Evolutionary conservation across 2,888 invertebrate genomes (phyloP), one percentile per base, ranked within the genome.

Genomic region (Apocheima hispidaria): DNA sequence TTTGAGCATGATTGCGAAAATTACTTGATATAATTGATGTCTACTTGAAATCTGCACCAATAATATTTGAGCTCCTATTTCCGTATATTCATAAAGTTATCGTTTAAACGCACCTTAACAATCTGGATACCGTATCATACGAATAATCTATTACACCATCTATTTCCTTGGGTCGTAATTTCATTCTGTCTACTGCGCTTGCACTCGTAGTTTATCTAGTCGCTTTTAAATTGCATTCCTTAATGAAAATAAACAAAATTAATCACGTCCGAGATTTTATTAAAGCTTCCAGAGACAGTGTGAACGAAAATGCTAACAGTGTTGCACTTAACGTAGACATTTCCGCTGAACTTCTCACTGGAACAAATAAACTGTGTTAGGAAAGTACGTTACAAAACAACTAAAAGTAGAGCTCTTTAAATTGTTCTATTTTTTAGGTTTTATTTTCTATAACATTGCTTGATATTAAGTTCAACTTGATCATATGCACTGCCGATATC

Each of bases 211-310:
- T 36, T 49, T 14, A 35, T 35, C 6, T n/a, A 6, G 35, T 49
- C 20, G 46, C 30, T 48, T 30, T 12, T 35, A 35, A 49, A 49
- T 49, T 35, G 35, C 35, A 49, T 40, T 40, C 10, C 12, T 18
- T 38, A 51, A 41, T 23, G 16, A 33, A 58, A 52, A 26, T 43
- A 54, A 43, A 84, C 83, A 87, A 86, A 90, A 90, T 84, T 40
- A 51, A 91, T 91, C 91, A 92, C 89, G 91, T 88, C 80, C 82
- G 80, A 79, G 84, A 86, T 85, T 83, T 81, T 73, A 81, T 85
- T 81, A 86, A 69, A 72, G 82, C 78, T 78, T 78, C 77, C 68
- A 86, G 74, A 74, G 81, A 79, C 75, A 82, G 77, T 71, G 80
- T 74, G 71, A 90, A 79, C 60, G 84, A 81, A 83, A 90, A 82